Evolutionary conservation across 2,113 vertebrate species (phyloP), one percentile per base, ranked within the genome.

Genomic region (Phalacrocorax aristotelis): DNA sequence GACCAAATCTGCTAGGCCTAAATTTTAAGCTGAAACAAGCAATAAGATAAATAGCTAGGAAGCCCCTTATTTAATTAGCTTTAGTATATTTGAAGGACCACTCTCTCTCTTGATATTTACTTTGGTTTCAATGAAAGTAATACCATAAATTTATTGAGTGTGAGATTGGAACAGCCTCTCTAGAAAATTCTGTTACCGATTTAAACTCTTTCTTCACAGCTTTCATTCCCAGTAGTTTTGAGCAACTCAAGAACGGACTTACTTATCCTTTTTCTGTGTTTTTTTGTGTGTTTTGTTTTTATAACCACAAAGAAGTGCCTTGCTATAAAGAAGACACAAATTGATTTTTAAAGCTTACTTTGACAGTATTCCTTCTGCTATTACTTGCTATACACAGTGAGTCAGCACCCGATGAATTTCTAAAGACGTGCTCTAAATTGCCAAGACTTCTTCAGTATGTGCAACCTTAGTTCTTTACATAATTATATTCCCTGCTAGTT

Each of bases 311-410:
- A 82, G 30, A 60, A 76, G 5, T 8, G 21, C 61, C 89, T 90
- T 91, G 15, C 29, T 91, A 54, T 80, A 84, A 49, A 87, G 42
- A 68, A 86, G n/a, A 87, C 51, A 84, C 5, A 38, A 91, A 61
- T 4, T 60, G 65, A 90, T 90, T 96, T 96, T 97, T 66, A 87
- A 91, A 94, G n/a, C 25, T 68, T 85, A 23, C 15, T 91, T 85
- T 91, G 72, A 86, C 38, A 90, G n/a, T 64, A 29, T 89, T 95
- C 12, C 15, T 94, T 92, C 26, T 65, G 26, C 46, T 91, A 36
- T 91, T 91, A 40, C 36, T 93, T 95, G 32, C 32, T 82, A 68
- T 84, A 83, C 42, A 61, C 40, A 44, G 9, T 64, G 48, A 92
- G 15, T 54, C n/a, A 89, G 25, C 19, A 40, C 14, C 42, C 1